Evolutionary conservation across 2,797 vertebrate species (phyloP).

Genomic region (Mionectes olivaceus): DNA sequence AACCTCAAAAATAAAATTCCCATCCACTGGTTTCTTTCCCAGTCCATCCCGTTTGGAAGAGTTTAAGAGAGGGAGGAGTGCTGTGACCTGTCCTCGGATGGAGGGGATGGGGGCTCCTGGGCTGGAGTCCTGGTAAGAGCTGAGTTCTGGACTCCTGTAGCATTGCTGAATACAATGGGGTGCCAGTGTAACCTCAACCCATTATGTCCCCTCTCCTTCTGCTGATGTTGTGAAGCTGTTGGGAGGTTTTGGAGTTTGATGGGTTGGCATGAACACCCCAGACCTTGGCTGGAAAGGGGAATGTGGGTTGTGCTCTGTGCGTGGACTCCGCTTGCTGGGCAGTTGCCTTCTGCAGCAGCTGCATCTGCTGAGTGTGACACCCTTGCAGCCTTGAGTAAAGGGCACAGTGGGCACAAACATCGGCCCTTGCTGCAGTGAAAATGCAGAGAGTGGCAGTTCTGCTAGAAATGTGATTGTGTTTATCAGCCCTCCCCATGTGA

Average conservation of each 20-base stretch:
- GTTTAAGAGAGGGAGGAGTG: neutral
- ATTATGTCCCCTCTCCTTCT: neutral
- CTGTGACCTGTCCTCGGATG: neutral
- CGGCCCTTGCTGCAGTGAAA: neutral
- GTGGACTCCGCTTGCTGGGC: neutral
- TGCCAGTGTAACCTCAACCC: neutral
- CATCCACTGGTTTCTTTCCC: neutral
- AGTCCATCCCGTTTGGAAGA: neutral
- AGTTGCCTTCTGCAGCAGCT: neutral
- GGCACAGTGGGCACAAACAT: neutral
- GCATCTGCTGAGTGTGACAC: neutral
- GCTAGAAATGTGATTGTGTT: neutral
- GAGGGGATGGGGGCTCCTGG: neutral
- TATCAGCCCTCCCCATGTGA: neutral
- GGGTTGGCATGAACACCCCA: neutral
- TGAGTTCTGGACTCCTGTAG: neutral
- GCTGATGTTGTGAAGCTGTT: neutral
- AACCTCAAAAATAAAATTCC: conserved; percentile 1
- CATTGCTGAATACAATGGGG: rapidly evolving
- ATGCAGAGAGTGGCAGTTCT: neutral
- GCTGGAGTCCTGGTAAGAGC: neutral
- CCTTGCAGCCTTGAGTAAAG: neutral
- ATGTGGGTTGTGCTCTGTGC: rapidly evolving
- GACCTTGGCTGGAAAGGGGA: neutral
- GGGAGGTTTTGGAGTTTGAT: neutral